Conservation (phyloP, 1,140 invertebrate genomes). For the Latrodectus geometricus region DNA sequence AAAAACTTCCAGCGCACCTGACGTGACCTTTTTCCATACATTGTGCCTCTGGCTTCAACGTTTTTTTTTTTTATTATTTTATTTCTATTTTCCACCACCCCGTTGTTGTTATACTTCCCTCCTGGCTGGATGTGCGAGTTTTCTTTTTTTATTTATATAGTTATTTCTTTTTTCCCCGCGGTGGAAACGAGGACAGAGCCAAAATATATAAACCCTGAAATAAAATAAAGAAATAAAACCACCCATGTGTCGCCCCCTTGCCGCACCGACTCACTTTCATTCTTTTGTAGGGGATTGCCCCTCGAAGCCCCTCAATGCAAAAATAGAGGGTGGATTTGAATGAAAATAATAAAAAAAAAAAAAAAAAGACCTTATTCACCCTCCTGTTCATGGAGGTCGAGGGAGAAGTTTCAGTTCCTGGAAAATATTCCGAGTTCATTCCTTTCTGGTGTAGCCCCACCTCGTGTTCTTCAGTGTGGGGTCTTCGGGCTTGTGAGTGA, state of each 20-base stretch:
- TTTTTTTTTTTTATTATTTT: slow-evolving; percentile 16
- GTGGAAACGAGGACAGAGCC: slow-evolving; percentile 47
- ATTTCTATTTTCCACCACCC: neutral
- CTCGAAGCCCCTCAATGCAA: neutral
- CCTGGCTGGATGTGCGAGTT: neutral
- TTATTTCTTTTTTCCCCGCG: slow-evolving; percentile 6
- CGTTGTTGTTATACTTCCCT: neutral
- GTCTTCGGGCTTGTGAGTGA: neutral
- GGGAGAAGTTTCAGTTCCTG: neutral
- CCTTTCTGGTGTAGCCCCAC: neutral
- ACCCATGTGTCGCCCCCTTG: neutral
- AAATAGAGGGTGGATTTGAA: slow-evolving; percentile 43
- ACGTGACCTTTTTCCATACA: slow-evolving; percentile 54
- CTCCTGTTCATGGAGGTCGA: neutral
- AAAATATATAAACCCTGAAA: slow-evolving; percentile 6
- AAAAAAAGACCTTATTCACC: neutral
- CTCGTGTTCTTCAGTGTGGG: neutral
- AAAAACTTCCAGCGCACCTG: slow-evolving; percentile 30
- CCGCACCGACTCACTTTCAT: slow-evolving; percentile 54
- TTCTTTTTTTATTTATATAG: neutral
- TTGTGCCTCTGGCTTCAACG: slow-evolving; percentile 29
- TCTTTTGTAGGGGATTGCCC: neutral
- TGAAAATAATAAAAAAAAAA: neutral
- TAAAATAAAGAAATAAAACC: slow-evolving; percentile 32
- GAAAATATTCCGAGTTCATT: neutral